Percentiles rank a stretch among this genome's conserved stretches.
Conservation (phyloP, 2,113 vertebrate species). For the Lycaon pictus region DNA sequence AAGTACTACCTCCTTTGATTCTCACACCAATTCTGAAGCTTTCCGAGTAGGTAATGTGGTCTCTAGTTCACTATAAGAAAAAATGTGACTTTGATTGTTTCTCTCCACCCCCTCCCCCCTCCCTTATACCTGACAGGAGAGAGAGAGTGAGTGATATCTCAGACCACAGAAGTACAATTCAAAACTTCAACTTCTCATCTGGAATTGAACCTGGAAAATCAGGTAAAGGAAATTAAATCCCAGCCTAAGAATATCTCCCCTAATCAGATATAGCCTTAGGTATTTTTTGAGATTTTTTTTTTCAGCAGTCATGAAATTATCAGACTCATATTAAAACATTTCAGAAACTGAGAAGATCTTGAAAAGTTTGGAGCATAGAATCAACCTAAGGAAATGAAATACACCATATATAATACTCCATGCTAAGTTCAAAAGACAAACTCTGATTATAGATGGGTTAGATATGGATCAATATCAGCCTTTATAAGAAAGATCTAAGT, state of each 20-base stretch:
- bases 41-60: rapidly evolving
- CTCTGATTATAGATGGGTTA: rapidly evolving
- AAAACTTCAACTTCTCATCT: background rate
- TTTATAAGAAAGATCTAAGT: background rate
- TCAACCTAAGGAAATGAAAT: background rate
- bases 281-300: background rate
- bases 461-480: background rate
- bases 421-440: background rate
- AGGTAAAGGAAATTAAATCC: background rate
- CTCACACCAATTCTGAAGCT: background rate
- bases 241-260: background rate
- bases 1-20: background rate
- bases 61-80: background rate
- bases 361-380: background rate
- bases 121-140: background rate
- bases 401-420: rapidly evolving
- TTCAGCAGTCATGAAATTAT: background rate
- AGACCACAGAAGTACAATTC: background rate
- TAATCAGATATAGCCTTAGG: background rate
- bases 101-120: too few species aligned
- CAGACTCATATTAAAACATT: background rate
- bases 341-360: background rate
- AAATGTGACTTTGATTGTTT: background rate
- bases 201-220: background rate
- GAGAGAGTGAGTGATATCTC: rapidly evolving